Percentiles rank a stretch among this genome's conserved stretches.
phyloP scores from a whole-genome alignment of 2,888 invertebrate species.

The Allolobophora icterica region DNA sequence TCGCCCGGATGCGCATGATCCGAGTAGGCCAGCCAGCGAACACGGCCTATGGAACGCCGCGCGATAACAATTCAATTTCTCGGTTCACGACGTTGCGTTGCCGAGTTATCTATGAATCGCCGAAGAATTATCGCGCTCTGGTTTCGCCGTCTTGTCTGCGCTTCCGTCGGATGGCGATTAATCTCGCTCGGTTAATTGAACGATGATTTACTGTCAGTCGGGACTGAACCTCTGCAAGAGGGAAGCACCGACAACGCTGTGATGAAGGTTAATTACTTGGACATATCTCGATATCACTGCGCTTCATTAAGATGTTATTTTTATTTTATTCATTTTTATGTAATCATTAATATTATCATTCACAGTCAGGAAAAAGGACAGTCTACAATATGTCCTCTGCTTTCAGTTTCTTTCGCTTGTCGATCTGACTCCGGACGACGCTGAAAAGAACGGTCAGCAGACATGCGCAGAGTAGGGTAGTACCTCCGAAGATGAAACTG shows the following conservation, averaged over 20 bases:
- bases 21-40: not conserved
- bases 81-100: not conserved
- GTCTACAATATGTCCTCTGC: not conserved
- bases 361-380: too few relatives aligned
- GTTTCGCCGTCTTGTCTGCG: not conserved
- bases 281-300: too few relatives aligned
- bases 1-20: not conserved
- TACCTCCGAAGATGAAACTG: slow-evolving; percentile 28
- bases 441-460: slow-evolving; percentile 9
- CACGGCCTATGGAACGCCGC: not conserved
- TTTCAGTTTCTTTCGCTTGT: not conserved
- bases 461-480: not conserved
- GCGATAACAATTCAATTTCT: slow-evolving; percentile 23
- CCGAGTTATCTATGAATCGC: not conserved
- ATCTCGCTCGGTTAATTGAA: slow-evolving; percentile 25
- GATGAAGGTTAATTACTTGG: too few relatives aligned
- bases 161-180: not conserved
- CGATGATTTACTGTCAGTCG: slow-evolving; percentile 13
- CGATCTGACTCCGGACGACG: not conserved
- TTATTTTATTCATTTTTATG: too few relatives aligned
- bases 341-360: too few relatives aligned
- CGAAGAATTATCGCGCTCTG: not conserved
- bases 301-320: too few relatives aligned
- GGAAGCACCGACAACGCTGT: too few relatives aligned
- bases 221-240: not conserved